Evolutionary conservation across 2,797 vertebrate species (phyloP).

Genomic region (Lagocephalus sceleratus): DNA sequence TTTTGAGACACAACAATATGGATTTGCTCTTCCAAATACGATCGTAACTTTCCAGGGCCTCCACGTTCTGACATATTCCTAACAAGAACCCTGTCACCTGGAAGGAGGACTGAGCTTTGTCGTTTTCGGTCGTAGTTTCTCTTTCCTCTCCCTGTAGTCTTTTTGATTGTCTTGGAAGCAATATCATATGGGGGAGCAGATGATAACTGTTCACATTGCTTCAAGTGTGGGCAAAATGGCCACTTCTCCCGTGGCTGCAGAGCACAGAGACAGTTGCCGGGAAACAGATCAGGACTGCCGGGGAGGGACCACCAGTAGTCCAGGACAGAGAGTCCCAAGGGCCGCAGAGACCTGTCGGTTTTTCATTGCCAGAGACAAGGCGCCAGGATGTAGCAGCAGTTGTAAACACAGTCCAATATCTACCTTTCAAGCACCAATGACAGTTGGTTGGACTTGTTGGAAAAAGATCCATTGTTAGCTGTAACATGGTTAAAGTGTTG

Average conservation of each 20-base stretch:
- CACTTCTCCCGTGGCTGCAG: not conserved
- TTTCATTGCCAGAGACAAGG: not conserved
- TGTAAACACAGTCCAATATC: not conserved
- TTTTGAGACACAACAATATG: conserved; percentile 22
- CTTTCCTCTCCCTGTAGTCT: not conserved
- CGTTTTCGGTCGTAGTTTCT: not conserved
- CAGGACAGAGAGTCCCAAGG: not conserved
- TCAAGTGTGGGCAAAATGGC: not conserved
- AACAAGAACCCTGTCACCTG: not conserved
- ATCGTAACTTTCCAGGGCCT: not conserved
- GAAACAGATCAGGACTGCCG: not conserved
- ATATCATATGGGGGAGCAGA: not conserved
- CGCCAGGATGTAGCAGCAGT: not conserved
- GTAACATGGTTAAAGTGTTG: not conserved
- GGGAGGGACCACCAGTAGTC: not conserved
- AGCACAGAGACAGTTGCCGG: not conserved
- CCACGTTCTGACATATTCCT: not conserved
- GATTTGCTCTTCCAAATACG: conserved; percentile 11
- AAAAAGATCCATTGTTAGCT: not conserved
- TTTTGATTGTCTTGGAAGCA: not conserved
- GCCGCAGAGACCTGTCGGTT: not conserved
- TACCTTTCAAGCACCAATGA: not conserved
- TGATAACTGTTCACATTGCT: not conserved
- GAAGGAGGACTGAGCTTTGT: not conserved
- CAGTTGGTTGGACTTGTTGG: not conserved